Evolutionary conservation across 2,797 vertebrate genomes (phyloP).

Genomic region (Uromys caudimaculatus): DNA sequence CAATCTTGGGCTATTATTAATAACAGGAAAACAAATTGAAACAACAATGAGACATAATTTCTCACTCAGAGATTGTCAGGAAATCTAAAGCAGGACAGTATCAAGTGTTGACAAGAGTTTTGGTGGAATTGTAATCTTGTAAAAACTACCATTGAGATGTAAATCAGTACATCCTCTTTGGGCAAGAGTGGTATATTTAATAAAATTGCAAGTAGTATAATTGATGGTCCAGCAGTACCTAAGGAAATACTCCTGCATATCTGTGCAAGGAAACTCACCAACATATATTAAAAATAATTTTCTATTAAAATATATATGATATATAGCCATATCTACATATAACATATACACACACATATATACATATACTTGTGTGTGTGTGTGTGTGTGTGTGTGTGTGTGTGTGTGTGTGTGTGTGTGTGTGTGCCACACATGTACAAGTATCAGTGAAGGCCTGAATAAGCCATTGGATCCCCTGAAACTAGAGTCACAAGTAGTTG

Average conservation of each 20-base stretch:
- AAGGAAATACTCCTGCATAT: not conserved
- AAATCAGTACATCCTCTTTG: slow-evolving; percentile 45
- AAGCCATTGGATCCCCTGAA: not conserved
- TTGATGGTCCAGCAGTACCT: slow-evolving; percentile 8
- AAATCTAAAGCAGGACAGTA: slow-evolving; percentile 69
- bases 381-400: not conserved
- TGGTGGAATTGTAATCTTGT: slow-evolving; percentile 41
- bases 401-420: not conserved
- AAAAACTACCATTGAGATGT: slow-evolving; percentile 53
- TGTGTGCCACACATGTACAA: not conserved
- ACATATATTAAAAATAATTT: not conserved
- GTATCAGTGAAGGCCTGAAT: not conserved
- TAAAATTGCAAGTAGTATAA: slow-evolving; percentile 47
- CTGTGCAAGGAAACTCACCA: not conserved
- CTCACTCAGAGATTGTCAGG: slow-evolving; percentile 73
- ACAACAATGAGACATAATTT: slow-evolving; percentile 74
- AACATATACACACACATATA: not conserved
- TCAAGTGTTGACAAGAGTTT: slow-evolving; percentile 72
- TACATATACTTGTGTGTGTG: not conserved
- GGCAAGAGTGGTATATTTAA: not conserved
- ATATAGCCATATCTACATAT: no score
- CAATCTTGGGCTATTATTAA: slow-evolving; percentile 61
- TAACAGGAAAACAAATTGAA: slow-evolving; percentile 71
- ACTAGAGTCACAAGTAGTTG: not conserved
- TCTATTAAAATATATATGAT: not conserved